Evolutionary conservation across 2,113 vertebrate genomes (phyloP).

Genomic region (Cryptotis parvus): DNA sequence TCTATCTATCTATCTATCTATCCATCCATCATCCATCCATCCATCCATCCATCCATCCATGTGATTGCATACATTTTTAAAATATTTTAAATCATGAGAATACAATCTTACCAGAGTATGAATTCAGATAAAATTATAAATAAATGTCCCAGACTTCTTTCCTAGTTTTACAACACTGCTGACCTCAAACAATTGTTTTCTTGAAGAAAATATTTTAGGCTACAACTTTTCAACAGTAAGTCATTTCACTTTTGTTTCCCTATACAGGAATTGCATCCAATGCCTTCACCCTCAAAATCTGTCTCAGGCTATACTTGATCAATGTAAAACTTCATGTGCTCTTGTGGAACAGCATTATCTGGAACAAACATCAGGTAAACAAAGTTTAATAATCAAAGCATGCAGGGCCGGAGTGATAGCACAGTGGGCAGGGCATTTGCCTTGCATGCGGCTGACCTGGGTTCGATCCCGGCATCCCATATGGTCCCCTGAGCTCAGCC

Average conservation of each 20-base stretch:
- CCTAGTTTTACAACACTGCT: constrained; percentile 59
- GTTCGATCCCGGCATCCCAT: too few species aligned
- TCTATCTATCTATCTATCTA: too few species aligned
- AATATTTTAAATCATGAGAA: neutral
- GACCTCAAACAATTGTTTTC: constrained; percentile 28
- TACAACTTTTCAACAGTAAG: neutral
- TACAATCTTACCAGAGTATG: neutral
- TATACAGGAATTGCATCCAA: constrained; percentile 92
- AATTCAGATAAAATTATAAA: constrained; percentile 71
- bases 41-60: too few species aligned
- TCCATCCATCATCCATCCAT: too few species aligned
- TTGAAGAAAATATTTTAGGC: neutral
- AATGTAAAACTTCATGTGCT: constrained; percentile 91
- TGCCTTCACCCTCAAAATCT: constrained; percentile 91
- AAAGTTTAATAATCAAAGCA: neutral
- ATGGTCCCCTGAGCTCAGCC: too few species aligned
- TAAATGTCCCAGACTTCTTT: constrained; percentile 66
- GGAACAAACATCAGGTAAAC: constrained; percentile 90
- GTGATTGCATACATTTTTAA: constrained; percentile 24
- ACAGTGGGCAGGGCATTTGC: too few species aligned
- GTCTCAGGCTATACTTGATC: constrained; percentile 84
- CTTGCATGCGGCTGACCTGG: too few species aligned
- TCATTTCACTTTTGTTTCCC: constrained; percentile 62
- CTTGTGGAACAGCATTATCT: constrained; percentile 86
- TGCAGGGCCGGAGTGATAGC: too few species aligned